Percentiles rank a stretch among this genome's conserved stretches.
phyloP scores from a whole-genome alignment of 23 tunicate species.

The Clavelina lepadiformis region DNA sequence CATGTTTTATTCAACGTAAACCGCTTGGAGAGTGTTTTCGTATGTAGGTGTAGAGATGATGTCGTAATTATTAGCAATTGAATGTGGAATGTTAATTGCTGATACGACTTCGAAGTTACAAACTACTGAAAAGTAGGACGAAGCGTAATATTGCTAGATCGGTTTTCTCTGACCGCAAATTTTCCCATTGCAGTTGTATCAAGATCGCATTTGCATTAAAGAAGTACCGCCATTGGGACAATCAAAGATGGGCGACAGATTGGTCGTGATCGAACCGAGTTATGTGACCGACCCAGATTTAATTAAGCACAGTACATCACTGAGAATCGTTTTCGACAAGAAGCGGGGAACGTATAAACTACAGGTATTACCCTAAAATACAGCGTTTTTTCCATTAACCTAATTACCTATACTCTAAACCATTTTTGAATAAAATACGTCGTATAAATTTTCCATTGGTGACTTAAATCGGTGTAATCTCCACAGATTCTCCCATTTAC shows the following conservation, averaged over 20 bases:
- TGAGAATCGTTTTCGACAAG: constrained; percentile 66
- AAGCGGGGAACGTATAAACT: constrained; percentile 55
- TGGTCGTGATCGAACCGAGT: constrained; percentile 76
- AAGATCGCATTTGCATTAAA: constrained; percentile 60
- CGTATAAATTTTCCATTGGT: too few species aligned
- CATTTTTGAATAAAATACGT: background rate
- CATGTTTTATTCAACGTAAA: too few species aligned
- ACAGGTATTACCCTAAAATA: constrained; percentile 36
- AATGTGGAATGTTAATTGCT: too few species aligned
- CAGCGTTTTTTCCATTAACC: background rate
- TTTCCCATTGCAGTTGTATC: constrained; percentile 59
- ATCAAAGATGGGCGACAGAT: constrained; percentile 21
- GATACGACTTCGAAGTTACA: too few species aligned
- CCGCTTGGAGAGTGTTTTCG: too few species aligned
- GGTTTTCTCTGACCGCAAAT: too few species aligned
- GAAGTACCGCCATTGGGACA: constrained; percentile 27
- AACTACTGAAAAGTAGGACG: too few species aligned
- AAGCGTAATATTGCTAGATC: too few species aligned
- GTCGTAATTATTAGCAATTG: too few species aligned
- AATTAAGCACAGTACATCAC: constrained; percentile 34
- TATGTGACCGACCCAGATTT: constrained; percentile 54
- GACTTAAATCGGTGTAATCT: background rate
- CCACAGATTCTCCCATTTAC: constrained; percentile 70
- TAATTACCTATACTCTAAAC: background rate
- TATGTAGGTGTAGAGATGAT: too few species aligned